Base-by-base conservation (phyloP, 2,888 invertebrate species). In the Punctoribates punctum region DNA sequence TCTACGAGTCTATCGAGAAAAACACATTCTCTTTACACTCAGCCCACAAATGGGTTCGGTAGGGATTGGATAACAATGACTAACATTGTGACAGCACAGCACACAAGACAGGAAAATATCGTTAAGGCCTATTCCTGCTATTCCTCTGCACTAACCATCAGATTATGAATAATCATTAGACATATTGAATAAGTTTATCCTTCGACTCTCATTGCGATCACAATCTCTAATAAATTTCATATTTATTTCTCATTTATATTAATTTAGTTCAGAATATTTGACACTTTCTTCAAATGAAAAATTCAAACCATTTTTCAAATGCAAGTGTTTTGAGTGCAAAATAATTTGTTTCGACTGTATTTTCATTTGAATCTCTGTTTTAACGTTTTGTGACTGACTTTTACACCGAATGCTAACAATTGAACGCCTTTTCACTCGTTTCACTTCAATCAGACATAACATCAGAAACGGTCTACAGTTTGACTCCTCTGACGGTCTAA, bases 61-160 rank as follows among this genome's bases (percentile, higher is more conserved):
- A 48, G 72, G 72, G 72, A 46, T 48, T 34, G 72, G 46, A 72
- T 48, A 48, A 72, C 72, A 72, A 72, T 72, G 72, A 48, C 72
- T 72, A 46, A 67, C 67, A 67, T 42, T 67, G 67, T 67, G 67
- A 67, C 67, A 17, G 48, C 72, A 48, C 72, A n/a, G n/a, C 5
- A 48, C 48, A 48, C 48, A n/a, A 17, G 5, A 38, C 27, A 25
- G 38, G 20, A 72, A 70, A n/a, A 72, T 70, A 70, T 48, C 46
- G 34, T 72, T 72, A 72, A 48, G 42, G 72, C 15, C 65, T 34
- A 3, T 65, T 1, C 62, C 13, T 1, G 6, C 17, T 29, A n/a
- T 23, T 34, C 8, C 25, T 62, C 25, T 67, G 34, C n/a, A 15
- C n/a, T 34, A 29, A 38, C 38, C 29, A 15, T 15, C 15, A 15